These are phyloP conservation scores for Drosophila nr. perissopoda DNA, from an alignment of 2,888 invertebrate genomes.

Conservation along the genomic window DNA sequence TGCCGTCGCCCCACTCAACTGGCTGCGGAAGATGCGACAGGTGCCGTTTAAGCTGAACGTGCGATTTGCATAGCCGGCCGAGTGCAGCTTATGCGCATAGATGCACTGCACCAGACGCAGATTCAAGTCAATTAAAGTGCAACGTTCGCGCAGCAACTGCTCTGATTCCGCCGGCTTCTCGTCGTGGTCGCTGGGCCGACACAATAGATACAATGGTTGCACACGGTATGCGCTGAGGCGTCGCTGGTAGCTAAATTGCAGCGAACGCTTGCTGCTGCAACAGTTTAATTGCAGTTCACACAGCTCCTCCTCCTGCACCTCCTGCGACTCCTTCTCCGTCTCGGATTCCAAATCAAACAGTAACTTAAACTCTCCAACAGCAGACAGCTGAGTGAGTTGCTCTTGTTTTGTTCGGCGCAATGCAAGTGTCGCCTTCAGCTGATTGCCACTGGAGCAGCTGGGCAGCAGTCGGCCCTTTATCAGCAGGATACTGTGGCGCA, in stretches of 20 bases:
- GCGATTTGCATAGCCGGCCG: constrained; percentile 89
- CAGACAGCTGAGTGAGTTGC: constrained; percentile 54
- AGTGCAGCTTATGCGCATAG: constrained; percentile 93
- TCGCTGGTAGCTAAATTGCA: constrained; percentile 58
- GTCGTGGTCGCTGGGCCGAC: constrained; percentile 90
- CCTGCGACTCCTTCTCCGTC: not conserved
- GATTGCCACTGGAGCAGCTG: constrained; percentile 58
- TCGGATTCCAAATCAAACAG: constrained; percentile 69
- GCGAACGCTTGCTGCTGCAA: constrained; percentile 57
- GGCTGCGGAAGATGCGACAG: constrained; percentile 91
- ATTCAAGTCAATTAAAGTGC: constrained; percentile 90
- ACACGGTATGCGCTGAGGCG: constrained; percentile 63
- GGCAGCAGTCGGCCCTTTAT: constrained; percentile 80
- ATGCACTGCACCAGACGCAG: constrained; percentile 93
- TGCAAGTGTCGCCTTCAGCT: constrained; percentile 59
- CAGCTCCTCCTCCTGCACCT: not conserved
- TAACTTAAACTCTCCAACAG: constrained; percentile 80
- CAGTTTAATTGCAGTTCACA: constrained; percentile 54
- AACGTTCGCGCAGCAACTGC: constrained; percentile 86
- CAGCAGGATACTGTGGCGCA: constrained; percentile 80
- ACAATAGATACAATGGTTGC: constrained; percentile 93
- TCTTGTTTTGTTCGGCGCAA: constrained; percentile 27
- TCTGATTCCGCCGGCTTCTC: constrained; percentile 84
- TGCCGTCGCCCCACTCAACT: constrained; percentile 89
- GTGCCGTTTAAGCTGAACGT: constrained; percentile 92